phyloP scores from a whole-genome alignment of 2,888 invertebrate genomes.

The Boloria euphrosyne region DNA sequence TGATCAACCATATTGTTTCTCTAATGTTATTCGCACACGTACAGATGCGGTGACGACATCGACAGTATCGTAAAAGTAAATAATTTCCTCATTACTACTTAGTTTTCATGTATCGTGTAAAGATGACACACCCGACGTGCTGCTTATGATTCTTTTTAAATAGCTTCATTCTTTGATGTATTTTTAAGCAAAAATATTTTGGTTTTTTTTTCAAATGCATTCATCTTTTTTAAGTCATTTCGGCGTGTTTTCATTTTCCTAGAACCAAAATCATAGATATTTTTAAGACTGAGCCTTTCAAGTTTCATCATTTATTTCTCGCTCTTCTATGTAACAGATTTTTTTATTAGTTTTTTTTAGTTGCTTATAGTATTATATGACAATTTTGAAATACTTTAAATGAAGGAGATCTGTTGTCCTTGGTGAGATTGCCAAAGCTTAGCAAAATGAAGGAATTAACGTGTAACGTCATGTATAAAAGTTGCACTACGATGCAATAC shows the following conservation, averaged over 20 bases:
- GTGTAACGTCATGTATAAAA: constrained; percentile 6
- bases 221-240: too few relatives aligned
- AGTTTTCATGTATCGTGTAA: constrained; percentile 13
- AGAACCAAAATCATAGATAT: too few relatives aligned
- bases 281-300: too few relatives aligned
- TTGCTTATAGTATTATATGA: background rate
- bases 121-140: constrained; percentile 12
- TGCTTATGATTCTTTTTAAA: constrained; percentile 7
- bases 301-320: too few relatives aligned
- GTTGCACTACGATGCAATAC: constrained; percentile 1
- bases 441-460: constrained; percentile 13
- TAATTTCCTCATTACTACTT: constrained; percentile 8
- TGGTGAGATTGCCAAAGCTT: constrained; percentile 4
- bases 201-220: too few relatives aligned
- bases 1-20: background rate
- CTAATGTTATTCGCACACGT: too few relatives aligned
- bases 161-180: constrained; percentile 4
- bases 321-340: too few relatives aligned
- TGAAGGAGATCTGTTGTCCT: background rate
- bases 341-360: background rate
- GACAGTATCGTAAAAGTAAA: constrained; percentile 2
- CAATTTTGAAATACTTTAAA: constrained; percentile 4
- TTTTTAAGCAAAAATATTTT: background rate
- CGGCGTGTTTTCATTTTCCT: too few relatives aligned
- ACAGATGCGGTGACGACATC: constrained; percentile 4